Percentiles rank a stretch among this genome's conserved stretches.
Conservation (phyloP, 2,888 invertebrate genomes). For the Flexamia atlantica region DNA sequence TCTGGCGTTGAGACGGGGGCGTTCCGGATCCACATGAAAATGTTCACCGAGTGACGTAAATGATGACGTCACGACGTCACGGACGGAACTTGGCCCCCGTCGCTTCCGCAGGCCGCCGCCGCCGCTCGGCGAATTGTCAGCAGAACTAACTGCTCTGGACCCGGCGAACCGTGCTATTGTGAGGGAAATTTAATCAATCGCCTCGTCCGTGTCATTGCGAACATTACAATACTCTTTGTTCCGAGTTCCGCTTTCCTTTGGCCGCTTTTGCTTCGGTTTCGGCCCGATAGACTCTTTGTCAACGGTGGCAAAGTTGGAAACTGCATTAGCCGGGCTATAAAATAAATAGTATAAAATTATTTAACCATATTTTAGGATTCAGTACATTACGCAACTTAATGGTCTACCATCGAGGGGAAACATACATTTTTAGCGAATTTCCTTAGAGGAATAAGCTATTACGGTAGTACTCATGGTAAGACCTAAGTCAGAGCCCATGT, state of each 20-base stretch:
- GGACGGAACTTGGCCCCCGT: constrained; percentile 20
- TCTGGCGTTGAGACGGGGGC: neutral
- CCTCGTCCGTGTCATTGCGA: neutral
- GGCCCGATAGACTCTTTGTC: neutral
- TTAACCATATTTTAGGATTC: too few species aligned
- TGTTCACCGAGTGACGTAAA: neutral
- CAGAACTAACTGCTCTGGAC: neutral
- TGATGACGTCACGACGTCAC: constrained; percentile 16
- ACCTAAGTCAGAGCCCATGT: too few species aligned
- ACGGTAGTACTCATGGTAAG: too few species aligned
- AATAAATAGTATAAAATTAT: too few species aligned
- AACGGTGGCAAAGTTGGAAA: neutral
- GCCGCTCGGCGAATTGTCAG: neutral
- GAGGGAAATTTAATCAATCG: neutral
- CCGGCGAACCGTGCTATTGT: neutral
- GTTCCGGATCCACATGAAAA: neutral
- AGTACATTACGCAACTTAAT: too few species aligned
- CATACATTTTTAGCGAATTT: too few species aligned
- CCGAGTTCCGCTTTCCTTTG: constrained; percentile 24
- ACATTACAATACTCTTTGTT: constrained; percentile 15
- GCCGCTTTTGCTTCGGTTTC: neutral
- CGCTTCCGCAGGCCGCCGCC: neutral
- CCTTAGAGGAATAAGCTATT: too few species aligned
- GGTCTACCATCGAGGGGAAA: too few species aligned
- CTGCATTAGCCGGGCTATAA: too few species aligned